Evolutionary conservation across 2,113 vertebrate species (phyloP).

Genomic region (Odontesthes bonariensis): DNA sequence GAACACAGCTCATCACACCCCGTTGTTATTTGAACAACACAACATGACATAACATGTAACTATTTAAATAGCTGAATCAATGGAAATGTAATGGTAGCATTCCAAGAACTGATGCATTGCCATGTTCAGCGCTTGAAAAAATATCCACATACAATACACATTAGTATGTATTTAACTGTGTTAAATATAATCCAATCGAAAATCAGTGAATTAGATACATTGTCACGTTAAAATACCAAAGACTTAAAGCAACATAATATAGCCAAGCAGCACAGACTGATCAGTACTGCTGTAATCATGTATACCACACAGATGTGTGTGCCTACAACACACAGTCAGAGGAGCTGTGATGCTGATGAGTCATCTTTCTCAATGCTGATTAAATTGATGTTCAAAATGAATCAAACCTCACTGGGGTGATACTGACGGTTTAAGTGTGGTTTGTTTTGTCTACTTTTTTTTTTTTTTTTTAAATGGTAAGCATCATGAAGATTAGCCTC

Average conservation of each 20-base stretch:
- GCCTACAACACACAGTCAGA: not conserved
- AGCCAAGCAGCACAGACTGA: not conserved
- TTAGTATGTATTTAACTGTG: not conserved
- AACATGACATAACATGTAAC: constrained; percentile 17
- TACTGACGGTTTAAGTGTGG: constrained; percentile 12
- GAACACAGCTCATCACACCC: not conserved
- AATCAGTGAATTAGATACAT: not conserved
- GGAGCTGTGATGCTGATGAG: constrained; percentile 25
- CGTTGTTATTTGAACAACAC: not conserved
- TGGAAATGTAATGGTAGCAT: not conserved
- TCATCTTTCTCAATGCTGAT: constrained; percentile 33
- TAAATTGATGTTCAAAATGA: constrained; percentile 16
- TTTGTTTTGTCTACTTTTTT: not conserved
- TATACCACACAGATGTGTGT: constrained; percentile 18
- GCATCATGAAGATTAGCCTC: constrained; percentile 19
- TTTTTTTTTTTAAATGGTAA: constrained; percentile 17
- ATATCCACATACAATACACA: not conserved
- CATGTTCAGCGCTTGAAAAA: too few relatives aligned
- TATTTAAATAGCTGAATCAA: too few relatives aligned
- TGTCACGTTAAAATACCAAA: not conserved
- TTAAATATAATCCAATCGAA: not conserved
- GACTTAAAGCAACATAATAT: not conserved
- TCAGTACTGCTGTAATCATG: constrained; percentile 27
- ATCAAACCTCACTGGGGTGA: constrained; percentile 9
- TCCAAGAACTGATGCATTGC: not conserved